These are phyloP conservation scores for Agrypnus murinus DNA, from an alignment of 2,888 invertebrate species.

Conservation along the genomic window DNA sequence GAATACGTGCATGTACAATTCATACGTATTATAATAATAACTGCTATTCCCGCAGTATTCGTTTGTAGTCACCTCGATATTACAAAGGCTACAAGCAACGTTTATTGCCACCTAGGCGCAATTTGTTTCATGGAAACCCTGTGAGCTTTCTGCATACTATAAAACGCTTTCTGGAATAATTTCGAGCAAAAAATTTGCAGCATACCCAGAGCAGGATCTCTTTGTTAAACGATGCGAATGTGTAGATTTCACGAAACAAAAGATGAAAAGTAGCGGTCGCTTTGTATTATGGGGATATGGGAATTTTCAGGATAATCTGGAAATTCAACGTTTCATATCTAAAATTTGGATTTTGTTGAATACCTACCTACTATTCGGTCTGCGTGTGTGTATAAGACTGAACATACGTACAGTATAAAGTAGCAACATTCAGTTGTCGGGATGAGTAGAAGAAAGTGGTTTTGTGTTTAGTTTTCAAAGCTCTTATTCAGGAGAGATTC, in stretches of 20 bases:
- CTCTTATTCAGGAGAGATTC: no score
- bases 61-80: conserved; percentile 17
- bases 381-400: no score
- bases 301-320: conserved; percentile 30
- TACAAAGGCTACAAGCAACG: conserved; percentile 19
- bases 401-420: no score
- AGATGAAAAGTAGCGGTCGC: conserved; percentile 33
- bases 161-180: conserved; percentile 31
- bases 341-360: conserved; percentile 5
- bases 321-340: conserved; percentile 10
- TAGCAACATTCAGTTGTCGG: no score
- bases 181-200: conserved; percentile 30
- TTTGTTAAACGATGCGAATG: conserved; percentile 41
- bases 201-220: conserved; percentile 24
- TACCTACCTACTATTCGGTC: no score
- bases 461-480: no score
- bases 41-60: conserved; percentile 8
- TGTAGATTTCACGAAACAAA: conserved; percentile 42
- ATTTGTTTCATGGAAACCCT: conserved; percentile 21
- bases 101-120: conserved; percentile 30
- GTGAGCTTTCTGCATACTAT: conserved; percentile 20
- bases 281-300: conserved; percentile 29
- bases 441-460: no score
- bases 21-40: conserved; percentile 17
- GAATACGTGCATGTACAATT: no score